Conservation (phyloP, 2,113 vertebrate genomes). For the Danionella cerebrum region DNA sequence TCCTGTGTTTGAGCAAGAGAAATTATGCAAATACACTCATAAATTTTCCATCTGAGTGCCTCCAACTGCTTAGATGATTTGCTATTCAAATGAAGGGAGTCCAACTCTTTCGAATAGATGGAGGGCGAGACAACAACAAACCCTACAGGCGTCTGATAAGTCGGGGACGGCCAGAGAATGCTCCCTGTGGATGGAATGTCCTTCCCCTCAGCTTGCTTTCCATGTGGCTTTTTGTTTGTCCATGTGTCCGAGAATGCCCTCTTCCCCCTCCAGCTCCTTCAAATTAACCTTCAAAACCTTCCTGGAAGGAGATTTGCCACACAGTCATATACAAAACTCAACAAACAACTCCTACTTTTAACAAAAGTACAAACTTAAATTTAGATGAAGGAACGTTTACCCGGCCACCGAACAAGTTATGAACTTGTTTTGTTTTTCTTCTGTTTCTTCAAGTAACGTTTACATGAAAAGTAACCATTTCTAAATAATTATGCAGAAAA, state of each 20-base stretch:
- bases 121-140: conserved; percentile 25
- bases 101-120: not conserved
- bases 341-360: no score
- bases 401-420: no score
- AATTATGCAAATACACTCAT: conserved; percentile 39
- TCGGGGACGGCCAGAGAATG: not conserved
- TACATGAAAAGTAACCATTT: no score
- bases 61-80: conserved; percentile 2
- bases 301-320: not conserved
- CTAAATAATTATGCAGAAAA: no score
- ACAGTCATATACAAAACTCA: not conserved
- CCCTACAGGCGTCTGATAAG: conserved; percentile 4
- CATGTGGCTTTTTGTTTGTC: conserved; percentile 28
- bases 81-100: not conserved
- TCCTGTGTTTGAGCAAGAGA: conserved; percentile 3
- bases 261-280: not conserved
- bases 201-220: conserved; percentile 42
- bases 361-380: no score
- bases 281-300: conserved; percentile 15
- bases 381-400: no score
- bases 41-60: conserved; percentile 22
- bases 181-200: conserved; percentile 10
- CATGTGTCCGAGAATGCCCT: not conserved
- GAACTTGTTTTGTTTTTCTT: no score
- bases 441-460: no score